A percentile compares a stretch with the other conserved stretches of the same genome.
Conservation (phyloP, 2,113 vertebrate species). For the Ranitomeya imitator region DNA sequence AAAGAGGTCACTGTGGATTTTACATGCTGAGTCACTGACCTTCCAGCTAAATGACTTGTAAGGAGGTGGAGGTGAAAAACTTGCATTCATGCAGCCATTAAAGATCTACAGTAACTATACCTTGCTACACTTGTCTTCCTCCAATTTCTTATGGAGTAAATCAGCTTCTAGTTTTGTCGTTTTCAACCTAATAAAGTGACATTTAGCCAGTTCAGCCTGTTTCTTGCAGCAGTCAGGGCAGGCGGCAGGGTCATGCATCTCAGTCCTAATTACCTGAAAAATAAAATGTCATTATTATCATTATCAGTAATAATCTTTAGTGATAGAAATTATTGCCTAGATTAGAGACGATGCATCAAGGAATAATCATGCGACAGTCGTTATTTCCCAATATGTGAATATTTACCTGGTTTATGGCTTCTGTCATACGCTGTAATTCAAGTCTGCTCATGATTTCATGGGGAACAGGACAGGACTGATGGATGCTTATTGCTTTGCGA, state of each 20-base stretch:
- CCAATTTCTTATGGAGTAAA: conserved; percentile 69
- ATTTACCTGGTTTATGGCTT: conserved; percentile 66
- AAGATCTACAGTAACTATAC: conserved; percentile 62
- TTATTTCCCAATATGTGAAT: neutral
- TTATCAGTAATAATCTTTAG: neutral
- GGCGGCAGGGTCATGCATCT: conserved; percentile 62
- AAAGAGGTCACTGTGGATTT: neutral
- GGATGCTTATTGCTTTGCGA: accelerated
- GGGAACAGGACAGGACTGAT: conserved; percentile 60
- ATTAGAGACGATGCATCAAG: neutral
- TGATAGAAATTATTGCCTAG: neutral
- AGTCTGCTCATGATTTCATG: conserved; percentile 64
- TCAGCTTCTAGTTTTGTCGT: conserved; percentile 68
- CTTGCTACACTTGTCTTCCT: conserved; percentile 63
- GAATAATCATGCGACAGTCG: too few relatives aligned
- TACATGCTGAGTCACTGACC: neutral
- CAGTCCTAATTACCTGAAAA: conserved; percentile 64
- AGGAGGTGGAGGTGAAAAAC: neutral
- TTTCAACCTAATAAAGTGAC: conserved; percentile 70
- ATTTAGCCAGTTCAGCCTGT: conserved; percentile 68
- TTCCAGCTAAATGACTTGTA: too few relatives aligned
- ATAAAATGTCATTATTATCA: neutral
- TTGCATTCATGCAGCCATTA: neutral
- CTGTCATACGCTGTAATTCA: conserved; percentile 63
- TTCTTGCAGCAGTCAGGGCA: conserved; percentile 69